Evolutionary conservation across 2,113 vertebrate genomes (phyloP).

Genomic region (Cnemophilus loriae): DNA sequence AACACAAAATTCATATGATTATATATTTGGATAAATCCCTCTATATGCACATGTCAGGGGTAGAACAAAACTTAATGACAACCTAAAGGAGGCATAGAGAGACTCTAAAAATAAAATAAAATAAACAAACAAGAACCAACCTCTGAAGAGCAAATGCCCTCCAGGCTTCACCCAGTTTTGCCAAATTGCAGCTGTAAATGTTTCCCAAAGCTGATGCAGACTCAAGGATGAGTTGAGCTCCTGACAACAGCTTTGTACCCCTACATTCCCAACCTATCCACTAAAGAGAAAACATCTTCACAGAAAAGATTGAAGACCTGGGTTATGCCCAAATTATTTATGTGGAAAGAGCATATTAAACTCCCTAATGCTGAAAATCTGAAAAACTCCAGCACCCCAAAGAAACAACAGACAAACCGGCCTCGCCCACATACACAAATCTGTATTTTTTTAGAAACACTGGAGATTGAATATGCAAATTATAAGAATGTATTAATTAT

Average conservation of each 20-base stretch:
- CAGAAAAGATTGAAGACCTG: neutral
- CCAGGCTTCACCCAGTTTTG: neutral
- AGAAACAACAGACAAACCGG: neutral
- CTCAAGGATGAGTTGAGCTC: neutral
- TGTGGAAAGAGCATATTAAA: neutral
- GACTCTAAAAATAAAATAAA: neutral
- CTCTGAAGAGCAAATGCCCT: neutral
- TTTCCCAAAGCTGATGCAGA: neutral
- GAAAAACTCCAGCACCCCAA: neutral
- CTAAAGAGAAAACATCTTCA: neutral
- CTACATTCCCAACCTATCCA: neutral
- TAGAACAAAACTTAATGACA: neutral
- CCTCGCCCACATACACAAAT: conserved; percentile 6
- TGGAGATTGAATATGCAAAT: conserved; percentile 67
- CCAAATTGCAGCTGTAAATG: neutral
- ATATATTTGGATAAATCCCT: neutral
- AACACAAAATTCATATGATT: neutral
- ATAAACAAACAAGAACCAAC: neutral
- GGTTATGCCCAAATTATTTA: neutral
- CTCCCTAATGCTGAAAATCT: neutral
- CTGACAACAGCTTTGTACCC: neutral
- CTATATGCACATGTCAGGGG: fast-evolving
- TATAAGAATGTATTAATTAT: conserved; percentile 67
- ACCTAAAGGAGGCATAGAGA: neutral
- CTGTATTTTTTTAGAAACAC: conserved; percentile 24